Evolutionary conservation across 2,113 vertebrate genomes (phyloP).

Genomic region (Ifrita kowaldi): DNA sequence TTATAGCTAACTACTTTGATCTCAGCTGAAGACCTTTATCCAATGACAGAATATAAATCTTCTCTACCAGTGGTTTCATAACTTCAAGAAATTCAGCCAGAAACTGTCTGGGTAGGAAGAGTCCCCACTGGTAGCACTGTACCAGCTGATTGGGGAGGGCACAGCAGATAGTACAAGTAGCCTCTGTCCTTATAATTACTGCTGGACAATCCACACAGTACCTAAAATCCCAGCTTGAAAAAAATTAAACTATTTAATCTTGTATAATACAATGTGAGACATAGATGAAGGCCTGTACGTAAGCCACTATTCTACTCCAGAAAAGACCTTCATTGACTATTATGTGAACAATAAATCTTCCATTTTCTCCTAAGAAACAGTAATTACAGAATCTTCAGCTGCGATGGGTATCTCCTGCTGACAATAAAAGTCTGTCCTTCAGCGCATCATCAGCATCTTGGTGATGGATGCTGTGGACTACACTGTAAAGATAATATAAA

Average conservation of each 20-base stretch:
- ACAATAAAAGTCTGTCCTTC: conserved; percentile 41
- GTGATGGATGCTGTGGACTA: conserved; percentile 25
- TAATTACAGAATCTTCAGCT: conserved; percentile 39
- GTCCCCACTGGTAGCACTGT: neutral
- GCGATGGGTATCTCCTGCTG: neutral
- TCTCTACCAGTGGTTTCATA: neutral
- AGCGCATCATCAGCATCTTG: neutral
- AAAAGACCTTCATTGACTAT: conserved; percentile 33
- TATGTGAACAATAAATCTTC: conserved; percentile 40
- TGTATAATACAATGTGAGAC: neutral
- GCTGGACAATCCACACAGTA: neutral
- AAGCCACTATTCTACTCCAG: neutral
- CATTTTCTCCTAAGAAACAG: conserved; percentile 39
- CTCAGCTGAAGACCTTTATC: conserved; percentile 24
- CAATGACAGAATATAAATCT: neutral
- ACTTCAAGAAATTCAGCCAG: neutral
- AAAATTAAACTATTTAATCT: neutral
- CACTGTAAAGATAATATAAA: neutral
- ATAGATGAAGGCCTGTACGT: neutral
- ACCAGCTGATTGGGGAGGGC: neutral
- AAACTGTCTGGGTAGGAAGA: neutral
- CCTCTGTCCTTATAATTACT: conserved; percentile 23
- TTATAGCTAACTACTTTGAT: conserved; percentile 20
- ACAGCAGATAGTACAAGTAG: neutral
- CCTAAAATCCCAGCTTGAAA: conserved; percentile 3